Evolutionary conservation across 1,140 invertebrate species (phyloP), one percentile per base, ranked within the genome.

Genomic region (Aphidius ervi): DNA sequence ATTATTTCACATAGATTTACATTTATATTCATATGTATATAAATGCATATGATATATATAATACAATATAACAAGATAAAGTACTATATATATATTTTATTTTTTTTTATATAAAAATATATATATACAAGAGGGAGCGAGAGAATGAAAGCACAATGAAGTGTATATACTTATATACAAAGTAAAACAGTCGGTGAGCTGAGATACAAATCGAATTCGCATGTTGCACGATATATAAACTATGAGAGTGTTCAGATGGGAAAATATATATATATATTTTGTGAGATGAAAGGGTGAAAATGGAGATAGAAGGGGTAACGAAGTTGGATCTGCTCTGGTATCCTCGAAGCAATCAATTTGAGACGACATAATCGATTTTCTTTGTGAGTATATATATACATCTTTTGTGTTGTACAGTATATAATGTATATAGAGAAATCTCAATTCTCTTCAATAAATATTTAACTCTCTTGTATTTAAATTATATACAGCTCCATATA

Each of bases 191-290:
- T 31, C 23, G 23, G 23, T 31, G 23, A 31, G 23, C 56, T 58
- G 37, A 8, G 40, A 50, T 58, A 58, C 47, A 58, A 58, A 58
- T 58, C 56, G 56, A 58, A 58, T 58, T 58, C 47, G 56, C 56
- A 58, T 58, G 56, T 58, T 40, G 43, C 39, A 39, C 47, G 23
- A 31, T 31, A 31, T 31, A 31, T 31, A 31, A 31, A 31, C 23
- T 31, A 31, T 31, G 23, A 31, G 23, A 31, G 23, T 31, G 23
- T 31, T 31, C 23, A 31, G 23, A 31, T 31, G 23, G 23, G 23
- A 31, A 2, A 31, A 31, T 31, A 31, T 31, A 31, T 31, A 31
- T 31, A 31, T 47, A 46, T 39, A 49, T 58, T 20, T 2, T 3
- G 10, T 7, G 6, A 48, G 47, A 23, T 7, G 47, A n/a, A 48